Evolutionary conservation across 2,797 vertebrate genomes (phyloP).

Genomic region (Lophius americanus): DNA sequence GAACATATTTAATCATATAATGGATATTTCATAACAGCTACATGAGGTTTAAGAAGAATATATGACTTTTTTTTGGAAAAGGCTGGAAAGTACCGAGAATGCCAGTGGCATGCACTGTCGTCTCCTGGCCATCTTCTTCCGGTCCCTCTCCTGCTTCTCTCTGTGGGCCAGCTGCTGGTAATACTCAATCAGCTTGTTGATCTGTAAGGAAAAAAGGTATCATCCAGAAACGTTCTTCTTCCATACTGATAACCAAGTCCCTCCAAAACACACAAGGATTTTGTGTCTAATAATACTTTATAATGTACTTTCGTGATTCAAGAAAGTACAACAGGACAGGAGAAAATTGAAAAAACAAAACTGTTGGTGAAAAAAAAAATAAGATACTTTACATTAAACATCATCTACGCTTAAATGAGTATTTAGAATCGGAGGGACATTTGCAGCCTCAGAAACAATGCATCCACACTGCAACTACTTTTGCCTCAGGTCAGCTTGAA

Average conservation of each 20-base stretch:
- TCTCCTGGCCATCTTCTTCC: constrained; percentile 95
- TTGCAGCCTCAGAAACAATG: not conserved
- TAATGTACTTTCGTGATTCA: not conserved
- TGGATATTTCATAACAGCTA: constrained; percentile 2
- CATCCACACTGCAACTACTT: constrained; percentile 1
- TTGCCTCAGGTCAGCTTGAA: not conserved
- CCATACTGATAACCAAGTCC: too few relatives aligned
- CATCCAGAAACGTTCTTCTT: not conserved
- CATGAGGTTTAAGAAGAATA: constrained; percentile 12
- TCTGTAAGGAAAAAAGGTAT: constrained; percentile 75
- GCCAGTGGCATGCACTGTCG: constrained; percentile 96
- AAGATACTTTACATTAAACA: not conserved
- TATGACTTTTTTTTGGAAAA: constrained; percentile 11
- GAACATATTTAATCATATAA: too few relatives aligned
- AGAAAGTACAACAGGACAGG: not conserved
- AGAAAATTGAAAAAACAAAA: not conserved
- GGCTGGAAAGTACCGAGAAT: constrained; percentile 88
- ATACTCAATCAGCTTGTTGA: constrained; percentile 97
- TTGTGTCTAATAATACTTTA: not conserved
- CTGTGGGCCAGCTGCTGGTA: constrained; percentile 98
- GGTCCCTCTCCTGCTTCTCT: constrained; percentile 95
- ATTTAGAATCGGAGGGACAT: not conserved
- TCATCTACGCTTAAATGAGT: not conserved
- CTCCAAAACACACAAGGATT: not conserved
- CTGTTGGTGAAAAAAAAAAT: not conserved